Evolutionary conservation across 2,797 vertebrate genomes (phyloP).

Genomic region (Petrocephalus sullivani): DNA sequence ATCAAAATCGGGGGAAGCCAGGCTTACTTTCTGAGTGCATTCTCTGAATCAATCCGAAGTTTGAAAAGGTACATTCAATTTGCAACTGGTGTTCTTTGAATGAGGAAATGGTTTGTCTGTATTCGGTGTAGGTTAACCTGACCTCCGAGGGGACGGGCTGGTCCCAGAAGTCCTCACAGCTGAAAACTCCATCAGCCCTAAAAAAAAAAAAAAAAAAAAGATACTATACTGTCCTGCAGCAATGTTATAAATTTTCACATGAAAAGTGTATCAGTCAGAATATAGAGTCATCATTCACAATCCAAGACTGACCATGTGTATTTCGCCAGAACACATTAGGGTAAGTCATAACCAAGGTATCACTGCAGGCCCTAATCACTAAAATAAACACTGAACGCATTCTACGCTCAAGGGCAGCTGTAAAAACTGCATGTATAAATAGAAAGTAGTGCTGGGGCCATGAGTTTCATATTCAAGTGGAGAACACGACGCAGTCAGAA

Average conservation of each 20-base stretch:
- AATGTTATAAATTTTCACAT: neutral
- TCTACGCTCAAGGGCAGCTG: neutral
- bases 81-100: neutral
- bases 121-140: conserved; percentile 10
- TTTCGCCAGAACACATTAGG: neutral
- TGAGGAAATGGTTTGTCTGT: neutral
- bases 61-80: neutral
- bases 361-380: neutral
- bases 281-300: neutral
- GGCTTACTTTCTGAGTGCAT: neutral
- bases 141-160: conserved; percentile 69
- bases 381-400: neutral
- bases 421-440: conserved; percentile 6
- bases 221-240: neutral
- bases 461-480: neutral
- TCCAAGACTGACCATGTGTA: neutral
- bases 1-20: neutral
- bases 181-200: conserved; percentile 77
- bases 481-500: neutral
- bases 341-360: neutral
- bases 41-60: neutral
- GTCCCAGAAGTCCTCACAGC: conserved; percentile 58
- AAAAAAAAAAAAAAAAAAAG: conserved; percentile 14
- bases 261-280: neutral
- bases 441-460: neutral